Percentiles rank a stretch among this genome's conserved stretches.
Evolutionary conservation across 2,888 invertebrate species (phyloP).

Genomic region (Lasioglossum oenotherae): DNA sequence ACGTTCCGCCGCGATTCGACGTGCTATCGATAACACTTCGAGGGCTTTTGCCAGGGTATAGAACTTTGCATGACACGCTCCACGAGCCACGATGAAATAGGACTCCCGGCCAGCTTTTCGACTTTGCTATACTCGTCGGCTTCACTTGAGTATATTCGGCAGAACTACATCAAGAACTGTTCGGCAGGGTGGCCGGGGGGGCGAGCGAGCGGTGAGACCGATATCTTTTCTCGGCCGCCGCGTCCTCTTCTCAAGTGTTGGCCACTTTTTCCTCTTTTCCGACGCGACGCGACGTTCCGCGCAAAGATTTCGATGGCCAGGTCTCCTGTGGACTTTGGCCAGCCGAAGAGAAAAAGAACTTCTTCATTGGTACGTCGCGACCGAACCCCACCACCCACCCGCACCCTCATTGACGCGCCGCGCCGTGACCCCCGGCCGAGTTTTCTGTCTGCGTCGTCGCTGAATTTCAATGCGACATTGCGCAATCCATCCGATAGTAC

Average conservation of each 20-base stretch:
- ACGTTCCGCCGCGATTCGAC: constrained; percentile 51
- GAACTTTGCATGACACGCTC: constrained; percentile 68
- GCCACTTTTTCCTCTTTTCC: neutral
- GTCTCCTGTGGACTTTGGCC: constrained; percentile 25
- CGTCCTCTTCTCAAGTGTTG: neutral
- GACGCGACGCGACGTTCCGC: constrained; percentile 1
- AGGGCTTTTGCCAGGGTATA: constrained; percentile 44
- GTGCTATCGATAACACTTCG: constrained; percentile 66
- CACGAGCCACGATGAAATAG: constrained; percentile 62
- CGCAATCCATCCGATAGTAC: constrained; percentile 49
- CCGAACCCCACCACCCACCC: neutral
- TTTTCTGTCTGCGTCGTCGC: constrained; percentile 18
- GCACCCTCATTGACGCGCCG: neutral
- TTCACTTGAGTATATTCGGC: constrained; percentile 44
- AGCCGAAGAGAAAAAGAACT: constrained; percentile 50
- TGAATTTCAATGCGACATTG: constrained; percentile 68
- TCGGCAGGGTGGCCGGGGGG: neutral
- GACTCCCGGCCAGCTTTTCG: constrained; percentile 58
- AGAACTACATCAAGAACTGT: constrained; percentile 63
- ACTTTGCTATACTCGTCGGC: constrained; percentile 53
- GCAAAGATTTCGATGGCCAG: constrained; percentile 40
- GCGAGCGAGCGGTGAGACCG: constrained; percentile 21
- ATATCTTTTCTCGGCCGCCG: constrained; percentile 41
- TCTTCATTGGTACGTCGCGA: constrained; percentile 52
- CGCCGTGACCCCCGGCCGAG: neutral